phyloP scores from a whole-genome alignment of 2,113 vertebrate genomes.

The Epinephelus cyanopodus region DNA sequence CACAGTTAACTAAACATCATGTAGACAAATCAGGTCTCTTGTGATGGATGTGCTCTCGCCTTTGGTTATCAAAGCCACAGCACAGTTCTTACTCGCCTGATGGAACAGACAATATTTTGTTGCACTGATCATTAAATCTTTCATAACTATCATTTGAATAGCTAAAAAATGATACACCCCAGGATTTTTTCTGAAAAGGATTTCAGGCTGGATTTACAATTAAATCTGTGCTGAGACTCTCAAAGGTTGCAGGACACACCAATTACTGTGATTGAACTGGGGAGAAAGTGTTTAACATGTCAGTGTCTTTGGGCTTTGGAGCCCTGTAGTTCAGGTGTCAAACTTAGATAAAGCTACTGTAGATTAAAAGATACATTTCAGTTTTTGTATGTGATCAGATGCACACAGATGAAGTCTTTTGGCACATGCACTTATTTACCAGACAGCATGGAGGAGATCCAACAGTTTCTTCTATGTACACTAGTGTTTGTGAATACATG shows the following conservation, averaged over 20 bases:
- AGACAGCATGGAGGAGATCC: slow-evolving; percentile 48
- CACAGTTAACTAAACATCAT: background rate
- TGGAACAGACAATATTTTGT: slow-evolving; percentile 11
- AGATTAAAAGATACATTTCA: slow-evolving; percentile 35
- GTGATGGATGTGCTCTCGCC: slow-evolving; percentile 16
- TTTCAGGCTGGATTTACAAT: background rate
- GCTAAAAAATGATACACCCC: background rate
- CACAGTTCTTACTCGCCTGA: slow-evolving; percentile 4
- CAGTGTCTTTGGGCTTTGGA: slow-evolving; percentile 8
- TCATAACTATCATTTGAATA: slow-evolving; percentile 3
- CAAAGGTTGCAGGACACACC: slow-evolving; percentile 16
- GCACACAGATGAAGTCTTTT: slow-evolving; percentile 29
- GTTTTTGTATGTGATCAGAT: slow-evolving; percentile 35
- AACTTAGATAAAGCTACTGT: slow-evolving; percentile 26
- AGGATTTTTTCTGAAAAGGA: background rate
- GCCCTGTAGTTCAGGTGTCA: slow-evolving; percentile 37
- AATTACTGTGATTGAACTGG: slow-evolving; percentile 47
- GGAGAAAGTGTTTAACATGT: background rate
- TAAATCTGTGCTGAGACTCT: background rate
- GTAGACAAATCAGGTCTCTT: slow-evolving; percentile 16
- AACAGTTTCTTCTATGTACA: slow-evolving; percentile 54
- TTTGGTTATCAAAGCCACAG: slow-evolving; percentile 30
- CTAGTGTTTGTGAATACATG: slow-evolving; percentile 68
- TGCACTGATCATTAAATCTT: slow-evolving; percentile 41
- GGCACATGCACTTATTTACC: slow-evolving; percentile 49